Conservation (phyloP, 2,113 vertebrate species). For the Trogon melanurus region DNA sequence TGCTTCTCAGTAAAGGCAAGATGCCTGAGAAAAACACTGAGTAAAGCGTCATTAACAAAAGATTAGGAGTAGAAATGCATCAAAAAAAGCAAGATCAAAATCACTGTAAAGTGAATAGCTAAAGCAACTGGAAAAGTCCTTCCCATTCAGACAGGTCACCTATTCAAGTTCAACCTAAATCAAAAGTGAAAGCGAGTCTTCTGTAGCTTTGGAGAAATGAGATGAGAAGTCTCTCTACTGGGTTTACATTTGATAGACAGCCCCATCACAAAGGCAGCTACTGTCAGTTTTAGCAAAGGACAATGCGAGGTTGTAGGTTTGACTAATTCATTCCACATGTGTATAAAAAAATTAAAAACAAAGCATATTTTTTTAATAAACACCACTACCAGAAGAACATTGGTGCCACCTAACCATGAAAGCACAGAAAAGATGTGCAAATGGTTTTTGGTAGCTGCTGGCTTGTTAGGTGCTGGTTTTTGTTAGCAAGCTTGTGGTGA, state of each 20-base stretch:
- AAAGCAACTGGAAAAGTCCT: not conserved
- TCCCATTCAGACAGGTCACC: constrained; percentile 1
- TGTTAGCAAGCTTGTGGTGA: not conserved
- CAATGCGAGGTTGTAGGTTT: not conserved
- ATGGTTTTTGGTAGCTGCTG: not conserved
- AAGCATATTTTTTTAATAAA: not conserved
- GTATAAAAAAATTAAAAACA: not conserved
- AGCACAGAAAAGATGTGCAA: not conserved
- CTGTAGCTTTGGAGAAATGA: not conserved
- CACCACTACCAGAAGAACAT: not conserved
- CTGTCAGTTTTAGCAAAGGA: not conserved
- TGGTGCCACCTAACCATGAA: not conserved
- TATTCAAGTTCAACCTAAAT: not conserved
- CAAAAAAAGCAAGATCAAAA: constrained; percentile 32
- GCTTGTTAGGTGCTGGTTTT: not conserved
- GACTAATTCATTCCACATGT: not conserved
- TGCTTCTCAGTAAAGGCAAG: constrained; percentile 10
- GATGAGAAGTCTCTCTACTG: not conserved
- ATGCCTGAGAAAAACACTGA: not conserved
- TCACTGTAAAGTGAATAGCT: not conserved
- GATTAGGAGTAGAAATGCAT: not conserved
- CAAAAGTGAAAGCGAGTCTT: constrained; percentile 12
- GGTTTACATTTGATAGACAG: not conserved
- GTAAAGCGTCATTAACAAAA: constrained; percentile 7
- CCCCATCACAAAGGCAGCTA: not conserved